A percentile compares a stretch with the other conserved stretches of the same genome.
Conservation (phyloP, 2,113 vertebrate species). For the Coreoperca whiteheadi region DNA sequence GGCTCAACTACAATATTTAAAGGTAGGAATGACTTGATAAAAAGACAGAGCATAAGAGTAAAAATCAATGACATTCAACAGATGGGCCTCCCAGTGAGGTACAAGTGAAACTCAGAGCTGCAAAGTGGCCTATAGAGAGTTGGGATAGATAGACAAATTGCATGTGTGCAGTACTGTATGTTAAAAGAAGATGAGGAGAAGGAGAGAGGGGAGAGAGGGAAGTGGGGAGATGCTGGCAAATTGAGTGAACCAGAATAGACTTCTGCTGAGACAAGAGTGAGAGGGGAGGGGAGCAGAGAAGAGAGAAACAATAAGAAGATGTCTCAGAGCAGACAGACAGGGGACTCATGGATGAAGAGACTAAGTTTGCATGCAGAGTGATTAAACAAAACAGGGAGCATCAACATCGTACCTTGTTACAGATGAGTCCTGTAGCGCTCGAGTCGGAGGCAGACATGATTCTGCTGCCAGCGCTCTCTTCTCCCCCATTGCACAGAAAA, state of each 20-base stretch:
- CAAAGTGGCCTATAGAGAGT: constrained; percentile 19
- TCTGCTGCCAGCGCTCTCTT: constrained; percentile 70
- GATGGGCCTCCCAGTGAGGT: constrained; percentile 34
- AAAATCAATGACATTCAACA: constrained; percentile 52
- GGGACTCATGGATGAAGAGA: constrained; percentile 28
- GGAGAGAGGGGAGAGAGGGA: constrained; percentile 27
- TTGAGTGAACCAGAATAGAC: constrained; percentile 68
- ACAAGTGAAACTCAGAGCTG: constrained; percentile 32
- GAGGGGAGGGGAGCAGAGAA: constrained; percentile 16
- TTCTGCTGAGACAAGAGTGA: constrained; percentile 57
- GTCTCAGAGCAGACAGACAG: constrained; percentile 47
- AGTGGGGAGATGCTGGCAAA: constrained; percentile 59
- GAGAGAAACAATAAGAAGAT: constrained; percentile 28
- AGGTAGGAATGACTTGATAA: background rate
- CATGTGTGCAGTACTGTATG: constrained; percentile 13
- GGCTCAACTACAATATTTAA: background rate
- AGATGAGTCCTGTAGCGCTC: constrained; percentile 84
- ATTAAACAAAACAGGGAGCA: constrained; percentile 48
- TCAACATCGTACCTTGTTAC: constrained; percentile 83
- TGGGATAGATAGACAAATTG: constrained; percentile 1
- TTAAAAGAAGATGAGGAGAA: constrained; percentile 39
- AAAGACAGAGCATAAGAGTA: background rate
- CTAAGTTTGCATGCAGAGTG: constrained; percentile 57
- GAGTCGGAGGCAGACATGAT: constrained; percentile 85
- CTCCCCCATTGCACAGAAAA: constrained; percentile 76